A percentile compares a stretch with the other conserved stretches of the same genome.
These are phyloP conservation scores for Dipodomys spectabilis DNA, from an alignment of 2,113 vertebrate genomes.

Conservation along the genomic window DNA sequence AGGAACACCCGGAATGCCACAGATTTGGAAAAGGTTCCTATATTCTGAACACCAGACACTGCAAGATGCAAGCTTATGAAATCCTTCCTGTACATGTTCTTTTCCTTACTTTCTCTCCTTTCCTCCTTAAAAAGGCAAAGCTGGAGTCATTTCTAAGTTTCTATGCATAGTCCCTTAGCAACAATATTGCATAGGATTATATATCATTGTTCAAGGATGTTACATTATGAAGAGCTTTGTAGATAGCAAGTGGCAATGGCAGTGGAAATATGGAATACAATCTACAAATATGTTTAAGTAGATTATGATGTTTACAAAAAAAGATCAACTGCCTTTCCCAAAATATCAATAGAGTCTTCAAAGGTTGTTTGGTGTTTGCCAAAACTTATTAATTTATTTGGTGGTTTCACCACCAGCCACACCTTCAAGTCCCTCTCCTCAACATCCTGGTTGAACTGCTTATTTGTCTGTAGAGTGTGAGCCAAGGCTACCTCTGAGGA, in stretches of 20 bases:
- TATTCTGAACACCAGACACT: slow-evolving; percentile 3
- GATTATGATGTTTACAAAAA: slow-evolving; percentile 10
- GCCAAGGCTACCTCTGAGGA: not conserved
- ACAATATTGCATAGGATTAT: slow-evolving; percentile 72
- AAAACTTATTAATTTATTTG: not conserved
- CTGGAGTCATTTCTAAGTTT: slow-evolving; percentile 50
- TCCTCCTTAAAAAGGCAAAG: slow-evolving; percentile 59
- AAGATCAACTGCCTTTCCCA: not conserved
- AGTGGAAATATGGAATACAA: not conserved
- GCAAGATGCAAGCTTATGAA: not conserved
- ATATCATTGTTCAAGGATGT: slow-evolving; percentile 61
- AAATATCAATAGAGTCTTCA: slow-evolving; percentile 3
- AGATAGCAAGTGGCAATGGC: slow-evolving; percentile 12
- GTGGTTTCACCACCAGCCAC: not conserved
- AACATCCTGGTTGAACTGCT: not conserved
- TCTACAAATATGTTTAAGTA: slow-evolving; percentile 36
- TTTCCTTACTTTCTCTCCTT: slow-evolving; percentile 55
- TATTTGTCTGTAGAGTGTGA: not conserved
- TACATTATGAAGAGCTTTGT: slow-evolving; percentile 53
- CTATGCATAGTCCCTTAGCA: slow-evolving; percentile 73
- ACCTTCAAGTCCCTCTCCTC: not conserved
- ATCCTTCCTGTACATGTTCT: slow-evolving; percentile 33
- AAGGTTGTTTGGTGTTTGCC: not conserved
- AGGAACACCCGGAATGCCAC: not conserved
- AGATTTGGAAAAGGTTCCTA: not conserved